Percentiles rank a stretch among this genome's conserved stretches.
Evolutionary conservation across 2,888 invertebrate genomes (phyloP).

Genomic region (Napeogenes sylphis): DNA sequence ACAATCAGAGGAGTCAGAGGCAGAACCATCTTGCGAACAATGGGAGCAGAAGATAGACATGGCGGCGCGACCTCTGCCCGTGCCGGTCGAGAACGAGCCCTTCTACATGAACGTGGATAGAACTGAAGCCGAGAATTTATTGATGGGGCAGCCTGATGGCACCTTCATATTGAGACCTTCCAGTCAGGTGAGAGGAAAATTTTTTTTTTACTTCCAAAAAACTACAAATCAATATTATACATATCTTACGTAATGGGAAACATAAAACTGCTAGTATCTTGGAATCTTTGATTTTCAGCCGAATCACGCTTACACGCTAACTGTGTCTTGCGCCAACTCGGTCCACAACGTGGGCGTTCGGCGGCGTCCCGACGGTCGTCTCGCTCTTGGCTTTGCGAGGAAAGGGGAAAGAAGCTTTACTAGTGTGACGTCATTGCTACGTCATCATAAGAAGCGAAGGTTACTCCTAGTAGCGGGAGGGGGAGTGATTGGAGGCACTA

Average conservation of each 20-base stretch:
- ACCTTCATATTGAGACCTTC: slow-evolving; percentile 78
- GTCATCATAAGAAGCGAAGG: slow-evolving; percentile 75
- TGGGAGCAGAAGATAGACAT: slow-evolving; percentile 50
- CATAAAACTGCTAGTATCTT: too few relatives aligned
- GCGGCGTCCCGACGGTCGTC: slow-evolving; percentile 69
- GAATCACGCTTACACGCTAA: slow-evolving; percentile 74
- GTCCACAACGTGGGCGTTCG: slow-evolving; percentile 79
- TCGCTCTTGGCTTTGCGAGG: slow-evolving; percentile 76
- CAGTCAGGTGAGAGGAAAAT: slow-evolving; percentile 53
- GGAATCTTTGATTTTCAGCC: slow-evolving; percentile 43
- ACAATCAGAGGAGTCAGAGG: slow-evolving; percentile 53
- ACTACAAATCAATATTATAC: too few relatives aligned
- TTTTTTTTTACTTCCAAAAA: not conserved
- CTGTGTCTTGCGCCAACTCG: slow-evolving; percentile 69
- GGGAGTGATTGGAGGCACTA: slow-evolving; percentile 69
- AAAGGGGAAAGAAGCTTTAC: slow-evolving; percentile 72
- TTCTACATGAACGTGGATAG: slow-evolving; percentile 77
- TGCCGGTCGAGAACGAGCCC: slow-evolving; percentile 74
- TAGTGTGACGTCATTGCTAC: slow-evolving; percentile 70
- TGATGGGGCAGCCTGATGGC: slow-evolving; percentile 77
- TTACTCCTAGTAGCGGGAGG: slow-evolving; percentile 74
- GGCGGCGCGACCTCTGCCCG: slow-evolving; percentile 71
- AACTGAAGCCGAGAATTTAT: slow-evolving; percentile 69
- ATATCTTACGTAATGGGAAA: too few relatives aligned
- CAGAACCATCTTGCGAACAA: slow-evolving; percentile 43